Evolutionary conservation across 2,888 invertebrate genomes (phyloP).

Genomic region (Biston betularia): DNA sequence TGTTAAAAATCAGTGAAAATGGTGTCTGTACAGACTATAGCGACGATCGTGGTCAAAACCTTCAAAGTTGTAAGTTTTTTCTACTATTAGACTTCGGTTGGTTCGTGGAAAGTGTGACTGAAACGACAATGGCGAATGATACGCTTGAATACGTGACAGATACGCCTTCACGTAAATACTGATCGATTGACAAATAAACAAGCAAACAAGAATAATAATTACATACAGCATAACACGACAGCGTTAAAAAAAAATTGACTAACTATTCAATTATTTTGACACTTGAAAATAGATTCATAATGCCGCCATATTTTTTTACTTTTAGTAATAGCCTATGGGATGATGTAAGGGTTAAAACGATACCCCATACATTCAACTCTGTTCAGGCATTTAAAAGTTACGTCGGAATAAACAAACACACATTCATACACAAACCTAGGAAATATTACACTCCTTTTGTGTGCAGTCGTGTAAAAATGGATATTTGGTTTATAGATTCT

Average conservation of each 20-base stretch:
- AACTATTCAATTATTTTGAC: too few species aligned
- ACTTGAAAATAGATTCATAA: too few species aligned
- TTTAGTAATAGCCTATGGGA: too few species aligned
- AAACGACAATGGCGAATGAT: conserved; percentile 33
- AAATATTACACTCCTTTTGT: too few species aligned
- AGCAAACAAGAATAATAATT: not conserved
- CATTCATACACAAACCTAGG: too few species aligned
- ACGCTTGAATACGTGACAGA: conserved; percentile 36
- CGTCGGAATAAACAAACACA: too few species aligned
- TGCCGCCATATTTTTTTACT: too few species aligned
- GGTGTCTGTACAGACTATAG: conserved; percentile 93
- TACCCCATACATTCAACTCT: too few species aligned
- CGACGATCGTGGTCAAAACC: conserved; percentile 92
- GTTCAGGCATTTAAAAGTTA: too few species aligned
- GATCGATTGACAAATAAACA: conserved; percentile 31
- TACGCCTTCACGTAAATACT: conserved; percentile 30
- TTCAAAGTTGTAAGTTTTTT: conserved; percentile 91
- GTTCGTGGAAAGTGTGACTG: conserved; percentile 41
- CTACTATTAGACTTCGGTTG: conserved; percentile 31
- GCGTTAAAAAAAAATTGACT: too few species aligned
- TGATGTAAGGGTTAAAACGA: too few species aligned
- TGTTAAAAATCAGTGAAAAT: conserved; percentile 81
- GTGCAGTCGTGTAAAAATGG: not conserved
- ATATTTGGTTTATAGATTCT: not conserved
- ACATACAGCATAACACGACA: too few species aligned